Conservation (phyloP, 2,113 vertebrate species). For the Archocentrus centrarchus region DNA sequence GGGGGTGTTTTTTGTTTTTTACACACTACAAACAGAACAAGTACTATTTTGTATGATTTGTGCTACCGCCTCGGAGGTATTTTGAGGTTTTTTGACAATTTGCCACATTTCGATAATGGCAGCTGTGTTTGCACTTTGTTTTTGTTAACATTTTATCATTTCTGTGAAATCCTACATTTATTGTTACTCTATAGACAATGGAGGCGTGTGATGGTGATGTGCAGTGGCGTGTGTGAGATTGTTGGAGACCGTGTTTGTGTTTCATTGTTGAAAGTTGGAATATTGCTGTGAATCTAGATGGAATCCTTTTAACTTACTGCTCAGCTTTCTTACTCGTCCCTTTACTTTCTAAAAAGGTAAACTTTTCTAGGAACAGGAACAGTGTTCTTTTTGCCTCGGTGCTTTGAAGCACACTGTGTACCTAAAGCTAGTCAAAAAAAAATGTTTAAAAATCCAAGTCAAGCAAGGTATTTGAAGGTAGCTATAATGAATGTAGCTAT, state of each 20-base stretch:
- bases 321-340: constrained; percentile 69
- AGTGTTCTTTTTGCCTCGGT: constrained; percentile 63
- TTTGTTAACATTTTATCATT: constrained; percentile 82
- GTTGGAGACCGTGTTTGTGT: constrained; percentile 66
- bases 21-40: constrained; percentile 77
- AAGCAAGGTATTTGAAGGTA: constrained; percentile 51
- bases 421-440: constrained; percentile 41
- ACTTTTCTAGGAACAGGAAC: constrained; percentile 44
- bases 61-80: constrained; percentile 68
- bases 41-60: constrained; percentile 80
- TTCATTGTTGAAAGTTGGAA: constrained; percentile 73
- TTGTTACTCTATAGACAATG: constrained; percentile 74
- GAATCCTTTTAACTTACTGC: constrained; percentile 69
- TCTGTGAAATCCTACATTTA: constrained; percentile 84
- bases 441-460: background rate
- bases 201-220: constrained; percentile 72
- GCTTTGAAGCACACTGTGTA: constrained; percentile 72
- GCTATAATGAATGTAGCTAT: constrained; percentile 70
- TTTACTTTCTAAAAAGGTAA: constrained; percentile 54
- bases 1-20: constrained; percentile 64
- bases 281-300: constrained; percentile 82
- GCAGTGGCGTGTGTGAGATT: constrained; percentile 72
- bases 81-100: constrained; percentile 73
- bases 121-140: constrained; percentile 85
- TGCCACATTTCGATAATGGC: constrained; percentile 78